phyloP scores from a whole-genome alignment of 2,888 invertebrate genomes.

The Teleiodes luculella region DNA sequence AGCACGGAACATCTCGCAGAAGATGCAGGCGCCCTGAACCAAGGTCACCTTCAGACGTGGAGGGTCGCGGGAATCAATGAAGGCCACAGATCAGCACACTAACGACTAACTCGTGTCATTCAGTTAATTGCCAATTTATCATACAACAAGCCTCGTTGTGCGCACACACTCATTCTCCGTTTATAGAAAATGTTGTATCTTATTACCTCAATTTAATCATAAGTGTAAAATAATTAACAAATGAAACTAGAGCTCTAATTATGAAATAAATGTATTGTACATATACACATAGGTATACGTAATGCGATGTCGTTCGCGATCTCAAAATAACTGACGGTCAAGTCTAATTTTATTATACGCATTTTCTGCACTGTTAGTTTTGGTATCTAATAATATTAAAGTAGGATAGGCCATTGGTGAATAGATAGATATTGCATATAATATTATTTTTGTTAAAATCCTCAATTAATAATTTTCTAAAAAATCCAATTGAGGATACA shows the following conservation, averaged over 20 bases:
- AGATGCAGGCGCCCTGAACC: not conserved
- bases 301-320: slow-evolving; percentile 62
- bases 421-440: no score
- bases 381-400: slow-evolving; percentile 11
- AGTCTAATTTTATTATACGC: slow-evolving; percentile 60
- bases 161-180: not conserved
- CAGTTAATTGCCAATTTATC: slow-evolving; percentile 21
- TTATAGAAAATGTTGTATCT: not conserved
- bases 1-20: not conserved
- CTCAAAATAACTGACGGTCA: slow-evolving; percentile 69
- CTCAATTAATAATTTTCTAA: no score
- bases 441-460: no score
- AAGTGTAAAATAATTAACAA: not conserved
- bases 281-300: slow-evolving; percentile 17
- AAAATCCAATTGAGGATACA: no score
- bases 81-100: slow-evolving; percentile 9
- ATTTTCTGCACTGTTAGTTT: slow-evolving; percentile 35
- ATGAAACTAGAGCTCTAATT: slow-evolving; percentile 12
- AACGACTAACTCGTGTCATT: not conserved
- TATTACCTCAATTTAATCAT: not conserved
- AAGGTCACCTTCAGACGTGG: slow-evolving; percentile 17
- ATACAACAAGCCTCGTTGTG: not conserved
- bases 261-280: not conserved
- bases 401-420: no score
- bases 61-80: slow-evolving; percentile 14